Percentiles rank a stretch among this genome's conserved stretches.
phyloP scores from a whole-genome alignment of 2,113 vertebrate species.

The Electrona antarctica region DNA sequence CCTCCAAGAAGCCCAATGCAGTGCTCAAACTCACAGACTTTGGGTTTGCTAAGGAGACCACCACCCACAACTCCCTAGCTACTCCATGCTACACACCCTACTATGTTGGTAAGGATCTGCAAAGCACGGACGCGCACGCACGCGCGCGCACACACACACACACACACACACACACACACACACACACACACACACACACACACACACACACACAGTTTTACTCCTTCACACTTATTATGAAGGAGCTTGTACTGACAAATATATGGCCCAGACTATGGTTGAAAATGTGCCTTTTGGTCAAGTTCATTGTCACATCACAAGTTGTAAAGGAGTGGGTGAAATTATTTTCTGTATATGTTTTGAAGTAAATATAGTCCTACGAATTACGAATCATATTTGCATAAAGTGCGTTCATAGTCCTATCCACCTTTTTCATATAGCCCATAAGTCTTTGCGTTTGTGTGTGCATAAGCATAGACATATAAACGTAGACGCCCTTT shows the following conservation, averaged over 20 bases:
- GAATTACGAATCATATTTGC: too few relatives aligned
- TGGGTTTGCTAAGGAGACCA: constrained; percentile 98
- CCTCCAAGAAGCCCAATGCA: constrained; percentile 87
- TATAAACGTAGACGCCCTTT: too few relatives aligned
- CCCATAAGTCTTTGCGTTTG: too few relatives aligned
- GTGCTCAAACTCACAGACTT: constrained; percentile 97
- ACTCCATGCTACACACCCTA: constrained; percentile 98
- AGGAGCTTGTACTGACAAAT: not conserved
- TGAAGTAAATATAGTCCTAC: too few relatives aligned
- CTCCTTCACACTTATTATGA: not conserved
- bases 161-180: not conserved
- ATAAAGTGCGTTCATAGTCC: too few relatives aligned
- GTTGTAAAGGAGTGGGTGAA: too few relatives aligned
- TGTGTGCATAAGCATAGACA: too few relatives aligned
- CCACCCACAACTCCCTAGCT: constrained; percentile 93
- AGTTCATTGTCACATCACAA: too few relatives aligned
- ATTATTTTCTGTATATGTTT: too few relatives aligned
- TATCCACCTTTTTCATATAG: too few relatives aligned
- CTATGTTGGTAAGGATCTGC: constrained; percentile 90
- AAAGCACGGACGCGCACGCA: not conserved
- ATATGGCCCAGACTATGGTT: too few relatives aligned
- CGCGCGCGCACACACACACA: not conserved
- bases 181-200: not conserved
- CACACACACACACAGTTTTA: not conserved
- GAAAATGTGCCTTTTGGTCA: too few relatives aligned